These are phyloP conservation scores for Fragum fragum DNA, from an alignment of 2,888 invertebrate genomes.

Conservation along the genomic window DNA sequence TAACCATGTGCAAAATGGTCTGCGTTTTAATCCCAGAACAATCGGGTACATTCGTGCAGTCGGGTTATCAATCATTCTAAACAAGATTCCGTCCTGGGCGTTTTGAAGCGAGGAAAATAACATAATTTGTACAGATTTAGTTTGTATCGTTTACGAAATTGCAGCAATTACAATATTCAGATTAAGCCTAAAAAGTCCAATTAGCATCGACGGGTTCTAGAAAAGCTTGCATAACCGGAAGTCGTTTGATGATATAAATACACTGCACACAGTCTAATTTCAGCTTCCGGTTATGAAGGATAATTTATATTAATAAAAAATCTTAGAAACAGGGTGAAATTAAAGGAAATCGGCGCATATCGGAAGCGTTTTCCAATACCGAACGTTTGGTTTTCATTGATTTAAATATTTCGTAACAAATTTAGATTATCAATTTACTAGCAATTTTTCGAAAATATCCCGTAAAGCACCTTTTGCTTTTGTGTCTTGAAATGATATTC, in stretches of 20 bases:
- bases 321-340: constrained; percentile 21
- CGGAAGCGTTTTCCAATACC: constrained; percentile 14
- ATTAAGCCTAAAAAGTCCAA: constrained; percentile 55
- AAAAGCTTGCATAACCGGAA: constrained; percentile 50
- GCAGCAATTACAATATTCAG: constrained; percentile 55
- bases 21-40: constrained; percentile 47
- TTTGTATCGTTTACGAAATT: constrained; percentile 65
- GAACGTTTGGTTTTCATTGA: not conserved
- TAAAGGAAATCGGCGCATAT: constrained; percentile 20
- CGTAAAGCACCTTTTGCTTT: too few species aligned
- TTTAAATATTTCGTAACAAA: not conserved
- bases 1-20: constrained; percentile 68
- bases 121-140: constrained; percentile 62
- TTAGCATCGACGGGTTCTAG: constrained; percentile 41
- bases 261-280: constrained; percentile 27
- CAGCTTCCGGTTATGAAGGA: constrained; percentile 35
- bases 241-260: constrained; percentile 39
- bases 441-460: too few species aligned
- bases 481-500: too few species aligned
- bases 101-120: constrained; percentile 66
- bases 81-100: constrained; percentile 53
- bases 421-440: too few species aligned
- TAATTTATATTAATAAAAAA: not conserved
- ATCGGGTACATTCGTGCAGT: constrained; percentile 65
- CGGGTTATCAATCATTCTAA: constrained; percentile 58